A percentile compares a stretch with the other conserved stretches of the same genome.
Evolutionary conservation across 2,113 vertebrate species (phyloP).

Genomic region (Lichenostomus cassidix): DNA sequence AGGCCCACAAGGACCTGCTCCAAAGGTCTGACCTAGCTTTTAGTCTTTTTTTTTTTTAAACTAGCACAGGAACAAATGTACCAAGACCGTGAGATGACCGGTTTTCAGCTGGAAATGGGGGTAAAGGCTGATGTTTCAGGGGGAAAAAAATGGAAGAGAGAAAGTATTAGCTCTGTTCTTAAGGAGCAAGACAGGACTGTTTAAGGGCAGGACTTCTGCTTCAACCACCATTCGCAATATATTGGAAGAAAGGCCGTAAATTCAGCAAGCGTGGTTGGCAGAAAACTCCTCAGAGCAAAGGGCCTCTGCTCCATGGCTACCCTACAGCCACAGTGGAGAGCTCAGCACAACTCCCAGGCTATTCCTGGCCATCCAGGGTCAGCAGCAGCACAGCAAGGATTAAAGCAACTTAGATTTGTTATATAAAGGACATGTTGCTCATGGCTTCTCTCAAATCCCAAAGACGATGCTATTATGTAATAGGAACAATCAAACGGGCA

Average conservation of each 20-base stretch:
- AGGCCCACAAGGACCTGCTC: not conserved
- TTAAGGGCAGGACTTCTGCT: not conserved
- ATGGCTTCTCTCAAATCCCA: slow-evolving; percentile 15
- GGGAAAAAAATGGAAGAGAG: rapidly evolving
- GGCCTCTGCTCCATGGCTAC: not conserved
- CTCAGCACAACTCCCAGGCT: not conserved
- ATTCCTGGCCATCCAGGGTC: not conserved
- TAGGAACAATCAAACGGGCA: slow-evolving; percentile 13
- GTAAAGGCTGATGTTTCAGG: not conserved
- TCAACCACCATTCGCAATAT: not conserved
- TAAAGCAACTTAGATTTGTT: slow-evolving; percentile 22
- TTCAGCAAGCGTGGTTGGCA: not conserved
- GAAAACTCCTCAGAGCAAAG: not conserved
- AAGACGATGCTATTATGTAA: slow-evolving; percentile 29
- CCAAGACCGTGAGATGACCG: not conserved
- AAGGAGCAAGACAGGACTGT: not conserved
- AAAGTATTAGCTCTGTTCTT: not conserved
- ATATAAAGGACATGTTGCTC: slow-evolving; percentile 8
- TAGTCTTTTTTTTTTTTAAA: not conserved
- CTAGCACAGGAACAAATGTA: not conserved
- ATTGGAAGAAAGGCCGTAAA: not conserved
- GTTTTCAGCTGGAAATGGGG: not conserved
- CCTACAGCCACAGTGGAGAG: not conserved
- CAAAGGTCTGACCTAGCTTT: not conserved
- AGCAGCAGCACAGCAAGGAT: not conserved